phyloP scores from a whole-genome alignment of 2,113 vertebrate species.

The Sinocyclocheilus rhinocerous region DNA sequence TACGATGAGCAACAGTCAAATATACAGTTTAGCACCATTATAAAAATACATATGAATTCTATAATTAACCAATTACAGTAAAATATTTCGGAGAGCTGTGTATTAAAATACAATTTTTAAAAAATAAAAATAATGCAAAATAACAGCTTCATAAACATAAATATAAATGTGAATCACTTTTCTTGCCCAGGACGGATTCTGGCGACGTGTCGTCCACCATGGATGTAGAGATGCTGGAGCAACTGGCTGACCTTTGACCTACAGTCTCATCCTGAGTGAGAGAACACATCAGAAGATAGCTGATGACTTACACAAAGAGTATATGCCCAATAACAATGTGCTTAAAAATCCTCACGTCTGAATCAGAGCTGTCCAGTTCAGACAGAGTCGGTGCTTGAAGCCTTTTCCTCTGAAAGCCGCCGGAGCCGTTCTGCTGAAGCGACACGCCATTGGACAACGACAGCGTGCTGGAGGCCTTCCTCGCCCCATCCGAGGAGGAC shows the following conservation, averaged over 20 bases:
- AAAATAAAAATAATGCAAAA: too few species aligned
- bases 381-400: conserved; percentile 91
- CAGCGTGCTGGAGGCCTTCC: conserved; percentile 77
- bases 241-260: conserved; percentile 81
- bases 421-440: conserved; percentile 64
- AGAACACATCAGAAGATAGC: background rate
- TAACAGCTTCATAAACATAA: background rate
- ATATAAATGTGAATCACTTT: conserved; percentile 69
- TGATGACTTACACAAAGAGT: background rate
- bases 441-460: conserved; percentile 78
- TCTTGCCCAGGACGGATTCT: conserved; percentile 81
- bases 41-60: too few species aligned
- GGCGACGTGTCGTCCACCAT: conserved; percentile 84
- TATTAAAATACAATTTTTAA: too few species aligned
- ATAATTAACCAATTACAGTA: too few species aligned
- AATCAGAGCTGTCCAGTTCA: conserved; percentile 93
- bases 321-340: background rate
- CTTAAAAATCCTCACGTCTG: conserved; percentile 81
- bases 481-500: conserved; percentile 78
- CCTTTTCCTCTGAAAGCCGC: conserved; percentile 80
- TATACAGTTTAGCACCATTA: too few species aligned
- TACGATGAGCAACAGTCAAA: too few species aligned
- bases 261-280: conserved; percentile 83
- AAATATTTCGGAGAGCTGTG: too few species aligned
- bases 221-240: conserved; percentile 86